Evolutionary conservation across 2,888 invertebrate genomes (phyloP), one percentile per base, ranked within the genome.

Genomic region (Pterostichus madidus): DNA sequence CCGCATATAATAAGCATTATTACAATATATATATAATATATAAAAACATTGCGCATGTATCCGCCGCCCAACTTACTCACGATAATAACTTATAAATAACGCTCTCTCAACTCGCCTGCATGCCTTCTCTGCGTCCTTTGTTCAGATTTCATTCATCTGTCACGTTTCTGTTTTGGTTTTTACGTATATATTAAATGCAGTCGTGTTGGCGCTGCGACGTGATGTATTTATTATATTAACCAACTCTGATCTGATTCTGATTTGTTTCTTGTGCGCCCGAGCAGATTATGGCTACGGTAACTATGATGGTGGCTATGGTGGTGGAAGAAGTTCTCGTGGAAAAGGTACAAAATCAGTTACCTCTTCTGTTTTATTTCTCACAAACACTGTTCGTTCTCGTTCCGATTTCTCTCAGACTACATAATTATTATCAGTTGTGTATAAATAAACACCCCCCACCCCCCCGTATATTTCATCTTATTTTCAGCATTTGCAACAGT

Each of bases 221-320:
- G 49, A 49, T 49, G 56, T 17, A 56, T 6, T 52, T 52, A 52
- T 11, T 52, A n/a, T 24, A 24, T 39, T 39, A 39, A 39, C 39
- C 39, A 39, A 39, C 39, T 39, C 39, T 39, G 39, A 71, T 24
- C 68, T 71, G 68, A 80, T 53, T 71, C 79, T 79, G 79, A 80
- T 71, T 80, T 88, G 90, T 91, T 39, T 92, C 93, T 93, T 91
- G 91, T 85, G 85, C 86, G 85, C 77, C 92, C 91, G 92, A 92
- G 92, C 93, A 94, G 96, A 95, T 94, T 96, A 95, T 93, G 95
- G 95, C 94, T 94, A 94, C 93, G 95, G 95, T 93, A 95, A 94
- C 93, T 95, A 95, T 94, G 95, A 96, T 92, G 95, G 95, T 93
- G 96, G 96, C 93, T 96, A 96, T 92, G 93, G 92, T 91, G 94